A percentile compares a stretch with the other conserved stretches of the same genome.
Conservation (phyloP, 2,113 vertebrate genomes). For the Aplodontia rufa region DNA sequence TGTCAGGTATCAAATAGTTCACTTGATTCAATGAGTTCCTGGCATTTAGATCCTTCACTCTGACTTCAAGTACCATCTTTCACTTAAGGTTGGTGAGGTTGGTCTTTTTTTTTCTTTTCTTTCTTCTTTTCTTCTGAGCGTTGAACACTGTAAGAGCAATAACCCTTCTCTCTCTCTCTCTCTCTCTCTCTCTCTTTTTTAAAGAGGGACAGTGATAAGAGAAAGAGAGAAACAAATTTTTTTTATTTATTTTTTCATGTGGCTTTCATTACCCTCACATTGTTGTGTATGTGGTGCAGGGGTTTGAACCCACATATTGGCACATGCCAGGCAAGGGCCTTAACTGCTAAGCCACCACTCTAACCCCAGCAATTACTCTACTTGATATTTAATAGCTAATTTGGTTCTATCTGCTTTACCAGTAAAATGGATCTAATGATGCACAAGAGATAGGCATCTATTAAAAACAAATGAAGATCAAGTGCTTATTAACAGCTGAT, state of each 20-base stretch:
- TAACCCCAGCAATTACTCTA: too few species aligned
- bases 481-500: background rate
- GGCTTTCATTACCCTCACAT: too few species aligned
- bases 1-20: constrained; percentile 42
- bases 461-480: background rate
- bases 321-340: too few species aligned
- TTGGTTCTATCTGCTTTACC: background rate
- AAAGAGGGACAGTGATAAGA: too few species aligned
- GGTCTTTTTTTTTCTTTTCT: background rate
- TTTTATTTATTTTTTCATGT: too few species aligned
- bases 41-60: background rate
- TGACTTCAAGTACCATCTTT: background rate
- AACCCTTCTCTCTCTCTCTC: too few species aligned
- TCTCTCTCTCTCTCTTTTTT: too few species aligned
- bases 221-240: too few species aligned
- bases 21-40: background rate
- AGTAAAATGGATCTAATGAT: background rate
- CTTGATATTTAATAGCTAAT: background rate
- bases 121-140: background rate
- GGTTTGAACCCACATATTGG: too few species aligned
- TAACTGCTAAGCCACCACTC: too few species aligned
- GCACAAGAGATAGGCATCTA: too few species aligned
- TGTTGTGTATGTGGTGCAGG: too few species aligned
- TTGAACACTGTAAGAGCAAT: background rate
- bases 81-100: background rate